These are phyloP conservation scores for Xiphophorus couchianus DNA, from an alignment of 2,113 vertebrate species.

Conservation along the genomic window DNA sequence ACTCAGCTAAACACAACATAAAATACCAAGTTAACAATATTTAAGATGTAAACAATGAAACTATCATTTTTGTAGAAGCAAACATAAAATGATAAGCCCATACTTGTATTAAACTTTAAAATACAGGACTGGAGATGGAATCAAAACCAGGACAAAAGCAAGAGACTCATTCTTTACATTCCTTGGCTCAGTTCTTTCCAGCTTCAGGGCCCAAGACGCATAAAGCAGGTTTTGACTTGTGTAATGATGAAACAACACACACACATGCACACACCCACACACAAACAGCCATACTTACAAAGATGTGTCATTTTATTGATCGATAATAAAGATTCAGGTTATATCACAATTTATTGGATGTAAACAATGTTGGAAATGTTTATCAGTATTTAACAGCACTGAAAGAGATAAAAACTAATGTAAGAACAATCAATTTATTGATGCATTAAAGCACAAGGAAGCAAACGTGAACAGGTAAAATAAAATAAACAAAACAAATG, in stretches of 20 bases:
- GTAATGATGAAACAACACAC: background rate
- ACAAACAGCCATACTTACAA: too few relatives aligned
- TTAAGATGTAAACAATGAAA: background rate
- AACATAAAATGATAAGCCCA: background rate
- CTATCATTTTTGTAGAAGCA: background rate
- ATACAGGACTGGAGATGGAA: background rate
- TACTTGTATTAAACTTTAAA: background rate
- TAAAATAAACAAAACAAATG: too few relatives aligned
- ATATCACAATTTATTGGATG: background rate
- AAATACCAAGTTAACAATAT: background rate
- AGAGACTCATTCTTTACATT: constrained; percentile 1
- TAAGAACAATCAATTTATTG: background rate
- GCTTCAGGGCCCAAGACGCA: background rate
- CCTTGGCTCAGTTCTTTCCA: background rate
- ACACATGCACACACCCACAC: too few relatives aligned
- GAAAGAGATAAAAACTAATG: background rate
- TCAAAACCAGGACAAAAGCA: background rate
- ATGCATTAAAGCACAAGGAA: background rate
- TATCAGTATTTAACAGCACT: background rate
- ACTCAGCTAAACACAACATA: background rate
- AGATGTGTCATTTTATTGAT: too few relatives aligned
- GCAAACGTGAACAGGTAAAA: too few relatives aligned
- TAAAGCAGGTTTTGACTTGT: background rate
- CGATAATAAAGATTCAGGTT: too few relatives aligned
- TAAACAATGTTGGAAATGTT: background rate